Evolutionary conservation across 2,113 vertebrate genomes (phyloP), one percentile per base, ranked within the genome.

Genomic region (Echinops telfairi): DNA sequence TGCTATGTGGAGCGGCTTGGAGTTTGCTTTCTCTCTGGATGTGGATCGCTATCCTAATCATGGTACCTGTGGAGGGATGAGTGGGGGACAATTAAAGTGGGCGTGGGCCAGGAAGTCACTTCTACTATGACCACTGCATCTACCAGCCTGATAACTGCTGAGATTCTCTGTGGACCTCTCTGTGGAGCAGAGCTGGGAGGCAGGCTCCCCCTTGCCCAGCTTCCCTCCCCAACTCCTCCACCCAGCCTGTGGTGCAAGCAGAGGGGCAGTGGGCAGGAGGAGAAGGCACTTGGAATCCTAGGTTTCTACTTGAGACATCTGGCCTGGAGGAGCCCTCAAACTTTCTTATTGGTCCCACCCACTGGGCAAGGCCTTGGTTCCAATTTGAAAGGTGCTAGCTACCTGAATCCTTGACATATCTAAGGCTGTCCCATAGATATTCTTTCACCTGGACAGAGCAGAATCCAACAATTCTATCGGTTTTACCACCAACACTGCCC

Each of bases 371-470:
- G 91, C 85, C 88, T 43, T 29, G 85, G 84, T 92, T 95, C 96
- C 97, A 62, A 83, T 88, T 27, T 78, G 97, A 92, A 97, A 95
- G 97, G 97, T 97, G 97, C 97, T 97, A 96, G 96, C 75, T 95
- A 70, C 89, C 83, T 31, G 91, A 92, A 86, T 91, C 95, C 94
- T 95, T 93, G 94, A 16, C 64, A 33, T 73, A 90, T 88, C 86
- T 77, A 60, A 0, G 64, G 89, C 84, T 82, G 43, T 82, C 53
- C 84, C 43, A 5, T 6, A 10, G 5, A 47, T 78, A 22, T 58
- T 86, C 36, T 77, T 25, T 53, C 68, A 14, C 38, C 64, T 53
- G 75, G 86, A 86, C 73, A 40, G 68, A 88, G 47, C 40, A 70
- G 77, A 92, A 57, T 10, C 47, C 47, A 53, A 53, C 47, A 83